Percentiles rank a stretch among this genome's conserved stretches.
Conservation (phyloP, 2,888 invertebrate species). For the Germaria angustata region DNA sequence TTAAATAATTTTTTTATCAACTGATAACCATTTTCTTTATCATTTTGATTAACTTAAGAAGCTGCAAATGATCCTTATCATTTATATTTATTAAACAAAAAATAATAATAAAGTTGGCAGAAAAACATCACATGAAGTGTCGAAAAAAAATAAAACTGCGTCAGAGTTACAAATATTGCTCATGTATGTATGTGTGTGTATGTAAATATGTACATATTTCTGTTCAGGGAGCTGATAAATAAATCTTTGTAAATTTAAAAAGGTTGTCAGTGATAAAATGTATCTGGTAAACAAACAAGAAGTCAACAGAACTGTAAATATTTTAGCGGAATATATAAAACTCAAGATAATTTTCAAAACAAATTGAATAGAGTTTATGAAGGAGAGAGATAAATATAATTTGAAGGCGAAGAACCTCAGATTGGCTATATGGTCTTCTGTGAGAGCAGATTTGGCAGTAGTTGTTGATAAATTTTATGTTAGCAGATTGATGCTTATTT, state of each 20-base stretch:
- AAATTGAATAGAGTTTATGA: no score
- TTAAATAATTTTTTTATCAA: constrained; percentile 19
- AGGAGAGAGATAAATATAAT: no score
- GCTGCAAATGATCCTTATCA: constrained; percentile 67
- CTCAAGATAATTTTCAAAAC: background rate
- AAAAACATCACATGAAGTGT: constrained; percentile 10
- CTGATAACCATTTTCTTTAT: constrained; percentile 30
- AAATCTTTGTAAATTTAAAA: constrained; percentile 50
- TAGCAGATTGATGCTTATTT: no score
- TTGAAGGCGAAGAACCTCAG: no score
- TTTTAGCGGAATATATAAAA: background rate
- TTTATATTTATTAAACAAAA: constrained; percentile 10
- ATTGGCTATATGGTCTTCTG: no score
- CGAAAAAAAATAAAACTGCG: background rate
- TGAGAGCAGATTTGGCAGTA: no score
- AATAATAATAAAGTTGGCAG: background rate
- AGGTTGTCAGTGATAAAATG: constrained; percentile 8
- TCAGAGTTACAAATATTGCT: background rate
- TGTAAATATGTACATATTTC: no score
- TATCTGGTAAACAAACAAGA: background rate
- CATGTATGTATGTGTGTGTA: no score
- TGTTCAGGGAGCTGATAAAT: constrained; percentile 39
- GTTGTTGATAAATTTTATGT: no score
- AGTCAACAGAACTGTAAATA: background rate
- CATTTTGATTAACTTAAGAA: constrained; percentile 49